A percentile compares a stretch with the other conserved stretches of the same genome.
Conservation (phyloP, 2,888 invertebrate genomes). For the Oscheius sp. region DNA sequence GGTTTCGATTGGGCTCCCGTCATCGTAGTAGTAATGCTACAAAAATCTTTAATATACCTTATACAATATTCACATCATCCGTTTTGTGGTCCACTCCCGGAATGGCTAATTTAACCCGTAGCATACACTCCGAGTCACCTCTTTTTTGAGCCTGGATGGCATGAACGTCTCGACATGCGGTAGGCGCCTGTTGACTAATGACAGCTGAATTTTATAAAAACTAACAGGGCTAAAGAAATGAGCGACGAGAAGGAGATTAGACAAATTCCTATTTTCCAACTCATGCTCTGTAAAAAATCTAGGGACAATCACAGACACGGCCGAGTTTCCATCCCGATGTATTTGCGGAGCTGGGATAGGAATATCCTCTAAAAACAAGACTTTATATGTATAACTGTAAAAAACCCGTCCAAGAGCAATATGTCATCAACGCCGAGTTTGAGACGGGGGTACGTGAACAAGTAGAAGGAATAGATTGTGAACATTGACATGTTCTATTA, state of each 20-base stretch:
- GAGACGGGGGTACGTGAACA: not conserved
- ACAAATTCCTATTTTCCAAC: not conserved
- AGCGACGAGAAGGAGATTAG: constrained; percentile 12
- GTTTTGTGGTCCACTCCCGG: constrained; percentile 37
- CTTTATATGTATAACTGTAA: not conserved
- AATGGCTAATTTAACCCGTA: constrained; percentile 19
- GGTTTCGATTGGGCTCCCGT: constrained; percentile 33
- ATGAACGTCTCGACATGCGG: constrained; percentile 5
- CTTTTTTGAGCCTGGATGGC: constrained; percentile 13
- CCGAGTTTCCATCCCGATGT: constrained; percentile 14
- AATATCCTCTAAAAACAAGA: not conserved
- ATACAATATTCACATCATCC: constrained; percentile 22
- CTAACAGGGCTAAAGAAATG: constrained; percentile 15
- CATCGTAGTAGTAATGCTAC: constrained; percentile 38
- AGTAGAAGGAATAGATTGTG: not conserved
- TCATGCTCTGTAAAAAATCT: constrained; percentile 11
- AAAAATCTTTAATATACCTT: not conserved
- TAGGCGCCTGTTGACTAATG: not conserved
- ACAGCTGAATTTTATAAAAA: not conserved
- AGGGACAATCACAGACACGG: not conserved
- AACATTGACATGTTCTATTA: not conserved
- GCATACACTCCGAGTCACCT: constrained; percentile 13
- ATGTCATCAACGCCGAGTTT: not conserved
- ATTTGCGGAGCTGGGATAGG: not conserved
- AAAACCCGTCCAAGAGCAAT: constrained; percentile 6